These are phyloP conservation scores for Neoarius graeffei DNA, from an alignment of 2,113 vertebrate species.

Conservation along the genomic window DNA sequence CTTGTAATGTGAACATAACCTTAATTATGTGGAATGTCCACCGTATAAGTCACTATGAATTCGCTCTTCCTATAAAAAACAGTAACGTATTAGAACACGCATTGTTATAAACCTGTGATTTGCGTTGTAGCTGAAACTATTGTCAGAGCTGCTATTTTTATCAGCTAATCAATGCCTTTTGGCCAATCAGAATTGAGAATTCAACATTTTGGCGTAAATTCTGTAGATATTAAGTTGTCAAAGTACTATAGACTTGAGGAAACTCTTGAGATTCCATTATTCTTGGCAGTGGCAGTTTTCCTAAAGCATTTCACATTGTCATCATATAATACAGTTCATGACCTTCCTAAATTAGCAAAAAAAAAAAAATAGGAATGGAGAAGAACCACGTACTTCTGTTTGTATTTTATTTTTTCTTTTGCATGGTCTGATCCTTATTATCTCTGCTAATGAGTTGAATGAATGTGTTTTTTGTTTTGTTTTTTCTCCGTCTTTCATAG, in stretches of 20 bases:
- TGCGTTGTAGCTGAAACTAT: not conserved
- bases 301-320: not conserved
- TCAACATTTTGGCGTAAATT: not conserved
- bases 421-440: not conserved
- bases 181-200: not conserved
- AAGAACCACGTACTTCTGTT: not conserved
- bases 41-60: not conserved
- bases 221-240: not conserved
- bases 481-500: constrained; percentile 63
- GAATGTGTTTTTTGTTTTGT: not conserved
- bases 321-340: not conserved
- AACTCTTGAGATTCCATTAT: not conserved
- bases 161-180: not conserved
- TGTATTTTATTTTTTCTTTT: not conserved
- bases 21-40: not conserved
- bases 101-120: not conserved
- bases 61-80: not conserved
- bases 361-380: not conserved
- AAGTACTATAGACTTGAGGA: not conserved
- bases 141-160: not conserved
- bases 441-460: not conserved
- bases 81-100: not conserved
- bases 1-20: not conserved
- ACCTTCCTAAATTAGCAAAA: not conserved
- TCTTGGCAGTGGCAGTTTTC: not conserved